Base-by-base conservation (phyloP, 2,888 invertebrate genomes). In the Dusona sp. region DNA sequence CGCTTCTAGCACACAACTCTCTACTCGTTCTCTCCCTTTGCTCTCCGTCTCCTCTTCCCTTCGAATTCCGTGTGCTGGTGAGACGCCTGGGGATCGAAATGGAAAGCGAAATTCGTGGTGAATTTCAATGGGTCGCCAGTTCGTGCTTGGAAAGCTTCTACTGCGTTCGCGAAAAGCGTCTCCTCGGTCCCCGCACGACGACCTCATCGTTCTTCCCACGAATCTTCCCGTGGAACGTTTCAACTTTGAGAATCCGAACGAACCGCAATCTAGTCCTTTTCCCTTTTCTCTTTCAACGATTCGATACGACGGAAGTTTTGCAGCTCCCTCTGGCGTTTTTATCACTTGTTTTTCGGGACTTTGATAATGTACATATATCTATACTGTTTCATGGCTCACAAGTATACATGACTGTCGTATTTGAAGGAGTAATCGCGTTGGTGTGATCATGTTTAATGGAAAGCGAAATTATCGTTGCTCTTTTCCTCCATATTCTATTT, bases 51-150 rank as follows among this genome's bases (percentile, higher is more conserved):
- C 29, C 25, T 25, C 22, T 45, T 57, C 29, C 57, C 77, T 83
- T 42, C 45, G 70, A 57, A 77, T 78, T 80, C 73, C 48, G 57
- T 75, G 79, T 42, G 75, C 78, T 22, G 79, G 65, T 67, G 54
- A 77, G 73, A 83, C 74, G 83, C 54, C 42, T 57, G 83, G 90
- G 91, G 92, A 93, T 94, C 93, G 94, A 94, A 94, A 94, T 93
- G 94, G 94, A 93, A 94, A 94, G 93, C 92, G 92, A 90, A 91
- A 91, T 93, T 90, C 92, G 91, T 89, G 88, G 91, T 93, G 94
- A 94, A 94, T 94, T 93, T 93, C 93, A 94, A 94, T 93, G 93
- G 84, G 86, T 87, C 84, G 88, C 75, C 86, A 88, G 89, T 91
- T 92, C 93, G 93, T 93, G 93, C 92, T 89, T 88, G 92, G 93